Evolutionary conservation across 2,888 invertebrate genomes (phyloP), one percentile per base, ranked within the genome.

Genomic region (Globia sparganii): DNA sequence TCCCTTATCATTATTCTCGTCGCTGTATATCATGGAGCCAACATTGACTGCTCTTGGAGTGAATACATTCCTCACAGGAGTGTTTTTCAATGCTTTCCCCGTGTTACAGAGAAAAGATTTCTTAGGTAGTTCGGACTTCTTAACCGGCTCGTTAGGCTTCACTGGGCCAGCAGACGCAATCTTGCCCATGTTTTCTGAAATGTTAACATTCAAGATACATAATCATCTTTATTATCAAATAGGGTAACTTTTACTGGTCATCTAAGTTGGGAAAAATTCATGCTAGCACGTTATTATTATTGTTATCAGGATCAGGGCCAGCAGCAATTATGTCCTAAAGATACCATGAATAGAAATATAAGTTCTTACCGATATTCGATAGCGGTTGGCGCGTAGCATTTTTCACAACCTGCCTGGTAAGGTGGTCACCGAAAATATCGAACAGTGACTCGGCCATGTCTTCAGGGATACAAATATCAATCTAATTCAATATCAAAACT

Each of bases 161-260:
- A 94, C 78, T 2, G 95, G 95, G 4, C 94, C 95, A 9, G 90
- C 76, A 18, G 93, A 90, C 11, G 92, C 90, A 0, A 89, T 90
- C 89, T 96, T 96, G 0, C 96, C 96, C 88, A 95, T 92, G 80
- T 96, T 96, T 88, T 96, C 96, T 96, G 86, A 18, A 90, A 90
- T 25, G 18, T 28, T 58, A 28, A 58, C 58, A 58, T 18, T 58
- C 58, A 28, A 58, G 4, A 21, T 31, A 56, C 11, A n/a, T n/a
- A 34, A 34, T 59, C 1, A 11, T 34, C 25, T 61, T 25, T 4
- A 25, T 5, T 61, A 59, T 6, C 13, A 18, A 61, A 18, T 62
- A 6, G 65, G 69, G 72, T 77, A 77, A n/a, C 43, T n/a, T 28
- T 28, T 59, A 62, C 43, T 58, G 53, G 31, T 53, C 31, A 21